Base-by-base conservation (phyloP, 1,140 invertebrate species). In the Papilio xuthus region DNA sequence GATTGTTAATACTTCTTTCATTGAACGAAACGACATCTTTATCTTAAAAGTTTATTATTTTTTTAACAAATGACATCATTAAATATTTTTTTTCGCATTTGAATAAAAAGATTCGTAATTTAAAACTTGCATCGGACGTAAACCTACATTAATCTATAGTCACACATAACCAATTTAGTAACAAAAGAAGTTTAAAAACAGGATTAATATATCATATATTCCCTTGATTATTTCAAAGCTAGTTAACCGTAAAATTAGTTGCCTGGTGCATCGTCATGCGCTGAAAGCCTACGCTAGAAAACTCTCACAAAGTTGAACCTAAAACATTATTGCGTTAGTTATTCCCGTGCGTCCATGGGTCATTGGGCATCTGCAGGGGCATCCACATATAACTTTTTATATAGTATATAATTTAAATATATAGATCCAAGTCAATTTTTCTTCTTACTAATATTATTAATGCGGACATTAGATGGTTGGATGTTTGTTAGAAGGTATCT, bases 271-370 rank as follows among this genome's bases (percentile, higher is more conserved):
- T 23, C 41, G 42, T 1, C 9, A 73, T 20, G 4, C 18, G 15
- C 28, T 23, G n/a, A 44, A 73, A 73, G 71, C 20, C 71, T 26
- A 73, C 37, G 71, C 71, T 73, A 73, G 42, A 47, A 73, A 73
- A 73, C 20, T 44, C 42, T 42, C 37, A 44, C 23, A 47, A 73
- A 73, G 71, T 47, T 20, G 37, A 73, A 47, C 71, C 71, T 73
- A 26, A 73, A 73, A 26, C 42, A 73, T 71, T 71, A 71, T 73
- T 71, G 69, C 41, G 32, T 71, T 42, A 70, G 28, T 18, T 70
- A 71, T 71, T 71, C 69, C 32, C 20, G 32, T 23, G n/a, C 18
- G 37, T 32, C 37, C 32, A 71, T 67, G 26, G 60, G 26, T 67
- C 60, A 67, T 26, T 67, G 60, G 60, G 60, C 60, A 67, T 32